phyloP scores from a whole-genome alignment of 1,140 invertebrate genomes.

The Globodera ellingtonae region DNA sequence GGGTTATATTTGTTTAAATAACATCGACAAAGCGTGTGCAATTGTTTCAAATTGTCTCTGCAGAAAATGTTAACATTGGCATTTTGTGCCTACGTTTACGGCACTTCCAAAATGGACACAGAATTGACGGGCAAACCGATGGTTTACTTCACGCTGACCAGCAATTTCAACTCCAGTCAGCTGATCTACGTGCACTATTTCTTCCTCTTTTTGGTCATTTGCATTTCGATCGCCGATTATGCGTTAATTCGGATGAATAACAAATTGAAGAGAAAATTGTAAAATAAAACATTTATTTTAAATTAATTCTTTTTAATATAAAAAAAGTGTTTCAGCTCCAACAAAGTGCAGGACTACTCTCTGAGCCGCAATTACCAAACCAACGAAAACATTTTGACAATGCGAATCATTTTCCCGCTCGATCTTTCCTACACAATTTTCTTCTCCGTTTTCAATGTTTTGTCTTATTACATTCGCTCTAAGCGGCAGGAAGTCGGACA shows the following conservation, averaged over 20 bases:
- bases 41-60: background rate
- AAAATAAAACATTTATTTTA: background rate
- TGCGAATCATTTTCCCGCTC: conserved; percentile 26
- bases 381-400: conserved; percentile 20
- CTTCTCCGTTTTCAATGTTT: conserved; percentile 8
- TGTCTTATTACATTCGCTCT: conserved; percentile 8
- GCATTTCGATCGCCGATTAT: conserved; percentile 24
- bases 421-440: conserved; percentile 22
- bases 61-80: background rate
- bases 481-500: background rate
- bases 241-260: conserved; percentile 7
- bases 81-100: background rate
- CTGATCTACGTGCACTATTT: conserved; percentile 1
- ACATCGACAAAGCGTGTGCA: background rate
- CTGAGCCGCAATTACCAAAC: conserved; percentile 20
- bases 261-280: conserved; percentile 16
- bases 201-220: conserved; percentile 17
- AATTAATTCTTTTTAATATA: too few relatives aligned
- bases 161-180: background rate
- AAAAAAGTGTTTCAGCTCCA: conserved; percentile 7
- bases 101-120: too few relatives aligned
- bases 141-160: conserved; percentile 16
- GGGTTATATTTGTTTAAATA: background rate
- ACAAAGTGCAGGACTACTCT: background rate
- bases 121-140: too few relatives aligned